phyloP scores from a whole-genome alignment of 2,888 invertebrate species.

The Yponomeuta malinellus region DNA sequence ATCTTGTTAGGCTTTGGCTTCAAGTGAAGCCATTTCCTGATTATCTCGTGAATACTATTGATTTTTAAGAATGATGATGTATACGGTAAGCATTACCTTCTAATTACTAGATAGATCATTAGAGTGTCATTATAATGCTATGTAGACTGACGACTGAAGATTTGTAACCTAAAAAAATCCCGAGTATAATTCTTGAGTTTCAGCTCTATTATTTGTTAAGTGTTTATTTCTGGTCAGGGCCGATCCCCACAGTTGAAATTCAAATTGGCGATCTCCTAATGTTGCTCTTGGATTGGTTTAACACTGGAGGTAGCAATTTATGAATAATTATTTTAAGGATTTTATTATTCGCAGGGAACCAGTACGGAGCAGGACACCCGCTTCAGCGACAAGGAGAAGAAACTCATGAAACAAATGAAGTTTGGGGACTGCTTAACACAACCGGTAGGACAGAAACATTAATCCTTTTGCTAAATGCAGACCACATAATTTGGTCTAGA shows the following conservation, averaged over 20 bases:
- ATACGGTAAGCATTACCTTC: constrained; percentile 49
- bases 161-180: no score
- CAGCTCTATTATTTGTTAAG: no score
- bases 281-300: no score
- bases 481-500: no score
- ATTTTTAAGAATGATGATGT: constrained; percentile 65
- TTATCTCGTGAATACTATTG: constrained; percentile 32
- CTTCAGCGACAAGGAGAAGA: constrained; percentile 99
- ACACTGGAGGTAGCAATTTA: background rate
- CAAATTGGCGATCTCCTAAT: no score
- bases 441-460: constrained; percentile 78
- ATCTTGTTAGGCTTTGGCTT: background rate
- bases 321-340: background rate
- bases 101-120: background rate
- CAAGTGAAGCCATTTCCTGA: background rate
- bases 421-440: constrained; percentile 95
- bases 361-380: constrained; percentile 99
- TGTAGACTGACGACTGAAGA: no score
- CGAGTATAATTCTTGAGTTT: no score
- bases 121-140: no score
- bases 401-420: constrained; percentile 98
- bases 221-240: no score
- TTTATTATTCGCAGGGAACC: constrained; percentile 83
- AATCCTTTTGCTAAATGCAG: background rate
- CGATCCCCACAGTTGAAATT: no score